phyloP scores from a whole-genome alignment of 2,888 invertebrate genomes.

The Agonopterix subpropinquella region DNA sequence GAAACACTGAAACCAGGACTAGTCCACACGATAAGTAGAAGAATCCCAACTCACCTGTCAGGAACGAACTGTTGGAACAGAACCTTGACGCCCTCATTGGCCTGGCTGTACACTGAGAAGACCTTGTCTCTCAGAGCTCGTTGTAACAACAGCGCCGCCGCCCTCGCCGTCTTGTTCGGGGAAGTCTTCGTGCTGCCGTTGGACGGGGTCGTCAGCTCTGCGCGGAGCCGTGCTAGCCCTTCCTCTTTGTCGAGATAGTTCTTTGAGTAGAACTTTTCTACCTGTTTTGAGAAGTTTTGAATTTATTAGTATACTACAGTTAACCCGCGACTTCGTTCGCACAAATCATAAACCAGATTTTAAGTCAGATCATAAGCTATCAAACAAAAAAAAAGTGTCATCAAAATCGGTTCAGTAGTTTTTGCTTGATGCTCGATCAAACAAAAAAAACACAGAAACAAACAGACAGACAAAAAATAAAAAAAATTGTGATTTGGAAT shows the following conservation, averaged over 20 bases:
- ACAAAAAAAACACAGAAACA: too few relatives aligned
- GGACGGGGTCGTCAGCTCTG: constrained; percentile 57
- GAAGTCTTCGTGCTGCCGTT: constrained; percentile 64
- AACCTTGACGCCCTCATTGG: constrained; percentile 86
- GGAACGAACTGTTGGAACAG: constrained; percentile 91
- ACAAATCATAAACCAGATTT: too few relatives aligned
- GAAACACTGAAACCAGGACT: too few relatives aligned
- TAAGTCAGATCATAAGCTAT: too few relatives aligned
- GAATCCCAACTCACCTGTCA: constrained; percentile 74
- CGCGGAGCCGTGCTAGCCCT: constrained; percentile 81
- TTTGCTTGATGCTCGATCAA: too few relatives aligned
- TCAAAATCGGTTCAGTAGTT: too few relatives aligned
- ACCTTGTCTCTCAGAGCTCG: constrained; percentile 90
- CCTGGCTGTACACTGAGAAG: constrained; percentile 89
- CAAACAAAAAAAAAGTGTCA: too few relatives aligned
- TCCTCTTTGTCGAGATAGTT: constrained; percentile 94
- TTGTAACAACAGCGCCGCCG: constrained; percentile 86
- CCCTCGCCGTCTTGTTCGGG: constrained; percentile 88
- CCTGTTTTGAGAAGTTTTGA: constrained; percentile 55
- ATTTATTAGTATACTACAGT: too few relatives aligned
- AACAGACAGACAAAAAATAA: too few relatives aligned
- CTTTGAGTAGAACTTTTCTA: constrained; percentile 93
- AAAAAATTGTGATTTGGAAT: too few relatives aligned
- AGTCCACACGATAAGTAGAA: too few relatives aligned
- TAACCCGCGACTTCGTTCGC: too few relatives aligned